Percentiles rank a stretch among this genome's conserved stretches.
Conservation (phyloP, 2,888 invertebrate genomes). For the Operophtera brumata region DNA sequence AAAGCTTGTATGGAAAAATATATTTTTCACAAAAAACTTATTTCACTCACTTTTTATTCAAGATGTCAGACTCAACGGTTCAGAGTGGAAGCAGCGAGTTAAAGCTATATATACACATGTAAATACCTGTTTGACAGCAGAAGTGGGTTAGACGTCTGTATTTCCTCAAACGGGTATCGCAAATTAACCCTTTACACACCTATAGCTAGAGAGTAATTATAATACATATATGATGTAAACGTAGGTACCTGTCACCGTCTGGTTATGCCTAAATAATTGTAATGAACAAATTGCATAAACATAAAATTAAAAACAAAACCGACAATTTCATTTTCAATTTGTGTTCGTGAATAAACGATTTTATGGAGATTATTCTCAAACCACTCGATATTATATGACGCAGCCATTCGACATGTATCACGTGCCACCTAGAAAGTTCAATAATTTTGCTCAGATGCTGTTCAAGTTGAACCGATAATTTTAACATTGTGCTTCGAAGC, state of each 20-base stretch:
- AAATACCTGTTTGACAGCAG: too few relatives aligned
- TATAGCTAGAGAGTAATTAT: too few relatives aligned
- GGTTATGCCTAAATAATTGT: not conserved
- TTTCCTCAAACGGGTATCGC: too few relatives aligned
- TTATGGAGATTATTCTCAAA: slow-evolving; percentile 6
- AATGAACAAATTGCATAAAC: not conserved
- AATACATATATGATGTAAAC: too few relatives aligned
- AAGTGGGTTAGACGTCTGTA: too few relatives aligned
- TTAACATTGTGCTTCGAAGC: slow-evolving; percentile 15
- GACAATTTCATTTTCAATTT: slow-evolving; percentile 5
- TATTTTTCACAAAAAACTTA: too few relatives aligned
- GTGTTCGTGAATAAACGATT: not conserved
- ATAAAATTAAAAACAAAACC: slow-evolving; percentile 4
- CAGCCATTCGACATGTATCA: slow-evolving; percentile 5
- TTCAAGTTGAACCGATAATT: slow-evolving; percentile 19
- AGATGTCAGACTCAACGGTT: too few relatives aligned
- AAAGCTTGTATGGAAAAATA: too few relatives aligned
- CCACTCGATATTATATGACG: not conserved
- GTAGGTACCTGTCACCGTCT: too few relatives aligned
- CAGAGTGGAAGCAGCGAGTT: not conserved
- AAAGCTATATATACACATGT: too few relatives aligned
- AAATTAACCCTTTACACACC: too few relatives aligned
- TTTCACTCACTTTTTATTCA: too few relatives aligned
- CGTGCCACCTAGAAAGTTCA: slow-evolving; percentile 5
- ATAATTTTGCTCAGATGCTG: slow-evolving; percentile 25